Evolutionary conservation across 1,140 invertebrate genomes (phyloP), one percentile per base, ranked within the genome.

Genomic region (Metopolophium dirhodum): DNA sequence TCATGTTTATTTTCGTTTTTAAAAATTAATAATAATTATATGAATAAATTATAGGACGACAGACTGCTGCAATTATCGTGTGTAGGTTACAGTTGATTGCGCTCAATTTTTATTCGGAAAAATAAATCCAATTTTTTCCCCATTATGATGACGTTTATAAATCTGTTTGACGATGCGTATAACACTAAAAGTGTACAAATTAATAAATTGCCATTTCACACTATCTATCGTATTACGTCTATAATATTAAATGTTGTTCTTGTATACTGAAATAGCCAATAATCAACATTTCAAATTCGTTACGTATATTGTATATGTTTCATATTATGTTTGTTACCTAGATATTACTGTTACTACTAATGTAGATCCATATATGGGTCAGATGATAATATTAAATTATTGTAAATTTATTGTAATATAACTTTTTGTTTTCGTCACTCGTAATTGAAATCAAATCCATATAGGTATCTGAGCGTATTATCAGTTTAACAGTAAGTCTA

Each of bases 231-330:
- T n/a, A 68, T 14, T 68, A 68, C 30, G 26, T n/a, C 30, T n/a
- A 68, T n/a, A n/a, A 68, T 68, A 68, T 68, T n/a, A n/a, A 23
- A 83, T 83, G n/a, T 83, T 23, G 77, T 83, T 83, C 37, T 83
- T 83, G 82, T 83, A 41, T 83, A 41, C 37, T 37, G 37, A 7
- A 83, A 83, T 83, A 83, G 26, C 37, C 8, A 83, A 83, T 41
- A 83, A 83, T 83, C 8, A 23, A 83, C 41, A 37, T 83, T 37
- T 83, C 7, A 22, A 37, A 37, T 37, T 83, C n/a, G 82, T 41
- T 37, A 41, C 11, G 7, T 11, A 6, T 83, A 83, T 26, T 41
- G 8, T 37, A 77, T n/a, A 0, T 51, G 23, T 68, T 7, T 82
- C 11, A 35, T 18, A 82, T 37, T 20, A 35, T 35, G 14, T 37